Evolutionary conservation across 2,113 vertebrate genomes (phyloP).

Genomic region (Leptobrachium ailaonicum): DNA sequence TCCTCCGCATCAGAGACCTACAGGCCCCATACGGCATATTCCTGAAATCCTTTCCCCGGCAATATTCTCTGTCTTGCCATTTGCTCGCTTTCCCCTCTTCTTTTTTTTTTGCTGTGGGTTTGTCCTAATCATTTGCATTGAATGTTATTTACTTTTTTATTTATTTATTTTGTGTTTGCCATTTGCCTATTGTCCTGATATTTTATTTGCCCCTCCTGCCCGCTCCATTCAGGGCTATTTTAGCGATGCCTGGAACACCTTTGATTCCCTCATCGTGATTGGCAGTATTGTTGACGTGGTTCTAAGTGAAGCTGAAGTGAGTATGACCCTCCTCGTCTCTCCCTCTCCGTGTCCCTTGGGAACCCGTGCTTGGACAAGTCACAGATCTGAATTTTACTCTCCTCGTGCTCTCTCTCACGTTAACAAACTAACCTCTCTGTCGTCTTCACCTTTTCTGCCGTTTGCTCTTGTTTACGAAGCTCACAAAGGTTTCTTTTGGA

Average conservation of each 20-base stretch:
- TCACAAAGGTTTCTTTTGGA: too few relatives aligned
- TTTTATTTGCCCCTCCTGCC: slow-evolving; percentile 69
- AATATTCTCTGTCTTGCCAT: slow-evolving; percentile 61
- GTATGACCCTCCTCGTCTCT: slow-evolving; percentile 75
- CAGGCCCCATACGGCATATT: too few relatives aligned
- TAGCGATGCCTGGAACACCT: slow-evolving; percentile 97
- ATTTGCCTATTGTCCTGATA: slow-evolving; percentile 16
- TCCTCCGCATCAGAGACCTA: too few relatives aligned
- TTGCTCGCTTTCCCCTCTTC: not conserved
- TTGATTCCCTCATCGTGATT: slow-evolving; percentile 98
- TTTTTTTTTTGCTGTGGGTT: slow-evolving; percentile 9
- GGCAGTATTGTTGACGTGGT: slow-evolving; percentile 99
- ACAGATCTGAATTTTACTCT: slow-evolving; percentile 58
- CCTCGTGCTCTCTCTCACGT: not conserved
- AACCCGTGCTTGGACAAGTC: slow-evolving; percentile 77
- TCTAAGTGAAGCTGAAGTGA: slow-evolving; percentile 98
- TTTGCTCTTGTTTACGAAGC: slow-evolving; percentile 12
- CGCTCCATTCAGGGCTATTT: slow-evolving; percentile 94
- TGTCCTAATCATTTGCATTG: not conserved
- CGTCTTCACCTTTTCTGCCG: slow-evolving; percentile 63
- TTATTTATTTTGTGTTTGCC: slow-evolving; percentile 56
- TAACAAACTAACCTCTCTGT: not conserved
- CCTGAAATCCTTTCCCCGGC: slow-evolving; percentile 60
- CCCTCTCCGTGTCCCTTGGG: slow-evolving; percentile 58
- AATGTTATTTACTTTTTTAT: not conserved